A percentile compares a stretch with the other conserved stretches of the same genome.
These are phyloP conservation scores for Epirrhoe alternata DNA, from an alignment of 2,888 invertebrate species.

Conservation along the genomic window DNA sequence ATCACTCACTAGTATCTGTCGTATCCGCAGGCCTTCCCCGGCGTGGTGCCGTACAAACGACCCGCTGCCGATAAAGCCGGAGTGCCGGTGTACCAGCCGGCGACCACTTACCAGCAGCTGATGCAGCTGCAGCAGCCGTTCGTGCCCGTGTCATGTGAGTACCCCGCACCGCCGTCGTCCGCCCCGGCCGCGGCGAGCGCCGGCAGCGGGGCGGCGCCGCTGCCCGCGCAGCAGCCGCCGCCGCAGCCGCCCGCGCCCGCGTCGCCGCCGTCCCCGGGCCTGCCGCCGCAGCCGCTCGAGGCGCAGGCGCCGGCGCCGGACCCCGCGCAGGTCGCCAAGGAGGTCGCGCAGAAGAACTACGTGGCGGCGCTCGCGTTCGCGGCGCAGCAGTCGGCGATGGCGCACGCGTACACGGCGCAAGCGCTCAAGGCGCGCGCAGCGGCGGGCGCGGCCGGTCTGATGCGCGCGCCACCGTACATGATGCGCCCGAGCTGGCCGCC, in stretches of 20 bases:
- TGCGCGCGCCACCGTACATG: conserved; percentile 74
- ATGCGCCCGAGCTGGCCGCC: conserved; percentile 77
- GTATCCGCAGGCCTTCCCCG: conserved; percentile 93
- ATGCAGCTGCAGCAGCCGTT: conserved; percentile 98
- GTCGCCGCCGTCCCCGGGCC: conserved; percentile 56
- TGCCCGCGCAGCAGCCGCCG: conserved; percentile 72
- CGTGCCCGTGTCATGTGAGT: conserved; percentile 99
- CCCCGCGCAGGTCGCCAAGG: conserved; percentile 88
- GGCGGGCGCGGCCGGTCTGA: conserved; percentile 66
- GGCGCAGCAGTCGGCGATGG: conserved; percentile 78
- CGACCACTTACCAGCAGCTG: conserved; percentile 97
- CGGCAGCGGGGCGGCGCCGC: conserved; percentile 39
- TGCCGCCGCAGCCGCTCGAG: conserved; percentile 68
- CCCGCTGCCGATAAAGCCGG: conserved; percentile 98
- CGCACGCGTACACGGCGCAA: conserved; percentile 77
- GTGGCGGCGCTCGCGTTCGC: conserved; percentile 87
- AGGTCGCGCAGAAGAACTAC: conserved; percentile 93
- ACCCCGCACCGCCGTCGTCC: conserved; percentile 90
- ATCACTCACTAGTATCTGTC: conserved; percentile 38
- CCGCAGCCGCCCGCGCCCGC: conserved; percentile 68
- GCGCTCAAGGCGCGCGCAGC: conserved; percentile 91
- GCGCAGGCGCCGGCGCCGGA: conserved; percentile 47
- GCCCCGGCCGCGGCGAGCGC: conserved; percentile 83
- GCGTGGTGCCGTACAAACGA: conserved; percentile 98
- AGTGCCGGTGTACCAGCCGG: conserved; percentile 97